These are phyloP conservation scores for Stomorhina lunata DNA, from an alignment of 2,888 invertebrate genomes.

Conservation along the genomic window DNA sequence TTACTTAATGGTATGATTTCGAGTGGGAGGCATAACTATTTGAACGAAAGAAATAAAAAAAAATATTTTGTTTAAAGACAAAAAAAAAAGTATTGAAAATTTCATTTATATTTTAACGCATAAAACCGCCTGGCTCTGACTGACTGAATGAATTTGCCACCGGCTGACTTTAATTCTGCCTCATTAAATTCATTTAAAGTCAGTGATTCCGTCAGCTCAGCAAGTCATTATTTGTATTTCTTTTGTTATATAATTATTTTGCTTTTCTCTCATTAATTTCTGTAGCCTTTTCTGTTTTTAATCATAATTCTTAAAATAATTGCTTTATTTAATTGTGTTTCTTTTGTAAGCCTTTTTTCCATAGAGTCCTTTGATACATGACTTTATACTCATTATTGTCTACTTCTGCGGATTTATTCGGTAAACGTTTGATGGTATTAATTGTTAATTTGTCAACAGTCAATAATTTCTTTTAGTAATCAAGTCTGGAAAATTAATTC, in stretches of 20 bases:
- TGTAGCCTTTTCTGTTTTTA: no score
- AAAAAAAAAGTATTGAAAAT: neutral
- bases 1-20: neutral
- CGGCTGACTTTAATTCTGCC: neutral
- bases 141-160: no score
- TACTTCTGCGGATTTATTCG: no score
- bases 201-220: neutral
- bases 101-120: slow-evolving; percentile 6
- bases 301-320: neutral
- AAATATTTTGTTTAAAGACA: neutral
- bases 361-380: no score
- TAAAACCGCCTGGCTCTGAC: neutral
- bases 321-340: neutral
- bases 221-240: no score
- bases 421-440: neutral
- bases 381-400: no score
- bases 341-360: neutral
- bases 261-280: no score
- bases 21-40: neutral
- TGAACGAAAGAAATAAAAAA: neutral
- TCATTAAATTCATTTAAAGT: slow-evolving; percentile 10
- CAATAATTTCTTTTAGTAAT: neutral
- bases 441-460: neutral
- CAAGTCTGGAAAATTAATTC: neutral
- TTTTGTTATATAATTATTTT: no score